A percentile compares a stretch with the other conserved stretches of the same genome.
Evolutionary conservation across 1,140 invertebrate species (phyloP).

Genomic region (Drosophila malerkotliana): DNA sequence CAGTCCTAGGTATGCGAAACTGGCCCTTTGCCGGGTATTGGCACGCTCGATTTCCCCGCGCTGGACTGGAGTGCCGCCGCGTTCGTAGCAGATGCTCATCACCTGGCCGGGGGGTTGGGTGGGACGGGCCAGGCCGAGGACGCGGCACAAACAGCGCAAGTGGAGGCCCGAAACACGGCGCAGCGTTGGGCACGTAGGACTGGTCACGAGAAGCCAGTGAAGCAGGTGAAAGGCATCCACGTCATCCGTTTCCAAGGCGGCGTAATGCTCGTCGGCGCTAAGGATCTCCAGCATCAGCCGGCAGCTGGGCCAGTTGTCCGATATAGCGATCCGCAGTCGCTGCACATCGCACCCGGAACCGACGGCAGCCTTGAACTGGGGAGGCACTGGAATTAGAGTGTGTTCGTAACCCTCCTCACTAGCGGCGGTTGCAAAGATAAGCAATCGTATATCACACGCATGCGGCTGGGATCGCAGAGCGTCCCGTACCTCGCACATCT

Average conservation of each 20-base stretch:
- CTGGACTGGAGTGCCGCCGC: background rate
- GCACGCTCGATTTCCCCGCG: background rate
- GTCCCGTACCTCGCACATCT: slow-evolving; percentile 1
- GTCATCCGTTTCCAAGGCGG: background rate
- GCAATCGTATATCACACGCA: slow-evolving; percentile 22
- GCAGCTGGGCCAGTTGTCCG: slow-evolving; percentile 33
- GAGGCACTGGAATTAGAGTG: slow-evolving; percentile 28
- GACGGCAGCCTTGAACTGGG: slow-evolving; percentile 5
- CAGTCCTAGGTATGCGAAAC: slow-evolving; percentile 28
- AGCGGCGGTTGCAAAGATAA: slow-evolving; percentile 38
- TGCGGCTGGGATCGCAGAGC: slow-evolving; percentile 10
- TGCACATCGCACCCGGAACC: slow-evolving; percentile 27
- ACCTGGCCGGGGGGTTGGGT: slow-evolving; percentile 11
- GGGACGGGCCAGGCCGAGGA: slow-evolving; percentile 6
- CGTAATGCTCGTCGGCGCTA: background rate
- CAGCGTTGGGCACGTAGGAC: slow-evolving; percentile 21
- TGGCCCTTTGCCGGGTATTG: background rate
- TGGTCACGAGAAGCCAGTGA: slow-evolving; percentile 40
- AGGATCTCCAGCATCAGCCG: slow-evolving; percentile 11
- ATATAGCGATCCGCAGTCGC: slow-evolving; percentile 14
- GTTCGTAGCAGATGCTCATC: slow-evolving; percentile 27
- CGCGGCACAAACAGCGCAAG: slow-evolving; percentile 16
- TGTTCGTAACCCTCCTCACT: slow-evolving; percentile 8
- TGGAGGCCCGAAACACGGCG: slow-evolving; percentile 7
- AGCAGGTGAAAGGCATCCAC: slow-evolving; percentile 17